Base-by-base conservation (phyloP, 2,797 vertebrate species). In the Schizothorax lantsangensis region DNA sequence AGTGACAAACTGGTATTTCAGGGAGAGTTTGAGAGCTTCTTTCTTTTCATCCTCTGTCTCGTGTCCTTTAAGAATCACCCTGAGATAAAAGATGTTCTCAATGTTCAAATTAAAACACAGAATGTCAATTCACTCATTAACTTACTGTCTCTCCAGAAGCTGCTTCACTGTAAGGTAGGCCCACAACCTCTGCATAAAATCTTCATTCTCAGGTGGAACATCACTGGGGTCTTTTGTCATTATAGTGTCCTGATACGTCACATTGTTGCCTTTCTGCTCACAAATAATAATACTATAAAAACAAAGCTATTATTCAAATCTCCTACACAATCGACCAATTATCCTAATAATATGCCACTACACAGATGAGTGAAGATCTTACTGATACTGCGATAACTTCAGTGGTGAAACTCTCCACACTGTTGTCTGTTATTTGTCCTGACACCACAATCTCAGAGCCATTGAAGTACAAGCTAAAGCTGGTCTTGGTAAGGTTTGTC, bases 361-460 rank as follows among this genome's bases (percentile, higher is more conserved):
- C 6, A 54, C 6, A 62, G 49, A 62, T 12, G 4, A 62, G 10
- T 62, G 10, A 62, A 62, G 38, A 19, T 4, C 94, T 95, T 90
- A 96, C 96, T 5, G 94, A 95, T 84, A 94, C 88, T 0, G 94
- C 96, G 26, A 93, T 91, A 69, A 95, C 92, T 87, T 93, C 88
- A 0, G 93, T 92, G 49, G 5, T 85, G 66, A 96, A 93, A 30
- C 86, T 91, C 38, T 95, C 93, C 49, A 94, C 83, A 54, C 91
- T 30, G 64, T 95, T 95, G 90, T 96, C 92, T 30, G 84, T 88
- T 89, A 97, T 93, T 85, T 92, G 47, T 0, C 96, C 96, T 0
- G 95, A 94, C 2, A 97, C 96, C 80, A 96, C 94, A 47, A 97
- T 95, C 92, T 96, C 96, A 17, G 96, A 96, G 74, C 96, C 96